Evolutionary conservation across 2,797 vertebrate species (phyloP), one percentile per base, ranked within the genome.

Genomic region (Luscinia megarhynchos): DNA sequence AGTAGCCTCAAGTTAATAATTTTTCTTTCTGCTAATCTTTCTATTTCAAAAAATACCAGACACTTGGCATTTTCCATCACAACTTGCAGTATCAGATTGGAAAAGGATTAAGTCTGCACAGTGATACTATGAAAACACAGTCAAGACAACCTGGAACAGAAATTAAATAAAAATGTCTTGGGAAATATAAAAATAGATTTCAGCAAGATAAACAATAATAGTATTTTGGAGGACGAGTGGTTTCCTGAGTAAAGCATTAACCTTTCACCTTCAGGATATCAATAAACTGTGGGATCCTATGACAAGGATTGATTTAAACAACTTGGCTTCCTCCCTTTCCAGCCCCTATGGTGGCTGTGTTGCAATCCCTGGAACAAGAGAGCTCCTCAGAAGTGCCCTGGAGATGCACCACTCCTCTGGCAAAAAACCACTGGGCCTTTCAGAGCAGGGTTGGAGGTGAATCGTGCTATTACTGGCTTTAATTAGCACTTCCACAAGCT

Each of bases 191-290:
- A 96, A 97, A 96, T 89, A 94, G 93, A 95, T 97, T 95, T 94
- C 82, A 93, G 74, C 81, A 96, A 96, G 96, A 97, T 95, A 97
- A 97, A 95, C 94, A 96, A 93, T 97, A 96, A 96, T 94, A 96
- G 93, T 95, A 90, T 96, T 95, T 96, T 95, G 92, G 91, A 95
- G 91, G 91, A 96, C 95, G 94, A 95, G 87, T 91, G 86, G 84
- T 96, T 97, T 96, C 94, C 95, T 92, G 88, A 95, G 93, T 91
- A 93, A 96, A 95, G 59, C 92, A 94, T 97, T 97, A 97, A 96
- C 96, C 96, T 97, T 95, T 97, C 91, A 96, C 96, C 92, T 93
- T 67, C 58, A 58, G 64, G 68, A 91, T 91, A 96, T 96, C 94
- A 89, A 95, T 97, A 96, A 94, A 74, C 72, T 51, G 89, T 86